phyloP scores from a whole-genome alignment of 30 jellyfish, hydroid and myxozoan genomes.

The Clytia hemisphaerica region DNA sequence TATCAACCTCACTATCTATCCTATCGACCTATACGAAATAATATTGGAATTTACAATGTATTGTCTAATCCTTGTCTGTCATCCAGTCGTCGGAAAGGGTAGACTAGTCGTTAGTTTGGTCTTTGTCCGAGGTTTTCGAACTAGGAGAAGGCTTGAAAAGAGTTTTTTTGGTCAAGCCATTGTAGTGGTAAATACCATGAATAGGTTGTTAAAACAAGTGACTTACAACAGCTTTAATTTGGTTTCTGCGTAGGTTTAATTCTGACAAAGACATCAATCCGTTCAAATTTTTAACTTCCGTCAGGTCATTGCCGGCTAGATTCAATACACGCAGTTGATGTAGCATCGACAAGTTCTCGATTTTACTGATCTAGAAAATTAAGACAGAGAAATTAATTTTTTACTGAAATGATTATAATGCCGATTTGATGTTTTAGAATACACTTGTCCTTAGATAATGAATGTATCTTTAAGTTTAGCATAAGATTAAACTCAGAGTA shows the following conservation, averaged over 20 bases:
- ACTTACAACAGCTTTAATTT: conserved; percentile 60
- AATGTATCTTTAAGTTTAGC: too few species aligned
- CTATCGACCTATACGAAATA: too few species aligned
- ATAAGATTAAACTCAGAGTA: too few species aligned
- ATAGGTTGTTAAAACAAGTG: neutral
- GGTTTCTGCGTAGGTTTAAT: conserved; percentile 66
- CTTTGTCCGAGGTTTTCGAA: too few species aligned
- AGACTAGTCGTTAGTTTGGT: too few species aligned
- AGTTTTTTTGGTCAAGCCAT: neutral
- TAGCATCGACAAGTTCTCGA: conserved; percentile 70
- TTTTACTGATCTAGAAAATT: conserved; percentile 45
- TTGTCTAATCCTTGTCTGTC: too few species aligned
- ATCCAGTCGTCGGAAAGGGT: too few species aligned
- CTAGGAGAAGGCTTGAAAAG: too few species aligned
- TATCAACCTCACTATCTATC: too few species aligned
- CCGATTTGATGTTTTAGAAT: too few species aligned
- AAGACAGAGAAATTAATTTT: neutral
- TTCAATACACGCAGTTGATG: conserved; percentile 74
- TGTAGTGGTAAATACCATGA: neutral
- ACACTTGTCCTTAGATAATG: neutral
- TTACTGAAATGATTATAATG: neutral
- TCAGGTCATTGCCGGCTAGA: conserved; percentile 67
- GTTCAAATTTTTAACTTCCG: conserved; percentile 26
- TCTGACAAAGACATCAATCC: conserved; percentile 80
- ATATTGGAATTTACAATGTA: too few species aligned